Conservation (phyloP, 2,797 vertebrate genomes). For the Podarcis lilfordi region DNA sequence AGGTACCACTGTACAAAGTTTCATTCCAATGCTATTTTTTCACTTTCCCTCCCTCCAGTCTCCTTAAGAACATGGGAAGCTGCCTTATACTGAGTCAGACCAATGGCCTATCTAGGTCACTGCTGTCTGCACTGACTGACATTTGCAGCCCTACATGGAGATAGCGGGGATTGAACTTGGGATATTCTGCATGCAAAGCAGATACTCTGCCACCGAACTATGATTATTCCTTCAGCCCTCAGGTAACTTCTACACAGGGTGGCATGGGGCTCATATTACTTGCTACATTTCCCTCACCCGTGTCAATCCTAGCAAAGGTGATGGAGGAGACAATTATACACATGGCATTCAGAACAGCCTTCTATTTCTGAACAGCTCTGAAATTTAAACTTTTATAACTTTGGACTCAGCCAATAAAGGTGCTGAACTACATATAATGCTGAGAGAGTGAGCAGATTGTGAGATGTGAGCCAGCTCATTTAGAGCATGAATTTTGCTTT, state of each 20-base stretch:
- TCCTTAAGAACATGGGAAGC: background rate
- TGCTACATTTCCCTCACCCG: background rate
- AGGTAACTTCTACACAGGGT: background rate
- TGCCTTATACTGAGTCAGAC: no score
- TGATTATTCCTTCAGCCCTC: background rate
- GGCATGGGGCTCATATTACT: no score
- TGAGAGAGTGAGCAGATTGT: slow-evolving; percentile 4
- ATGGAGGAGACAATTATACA: background rate
- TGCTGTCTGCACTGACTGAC: no score
- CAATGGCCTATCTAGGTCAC: no score
- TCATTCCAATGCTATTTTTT: background rate
- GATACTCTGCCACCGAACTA: no score
- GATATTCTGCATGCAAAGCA: no score
- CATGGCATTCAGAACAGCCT: background rate
- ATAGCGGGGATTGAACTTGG: no score
- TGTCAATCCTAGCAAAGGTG: background rate
- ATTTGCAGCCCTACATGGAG: no score
- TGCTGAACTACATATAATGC: background rate
- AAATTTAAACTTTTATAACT: slow-evolving; percentile 46
- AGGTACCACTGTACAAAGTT: background rate
- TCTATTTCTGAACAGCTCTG: slow-evolving; percentile 32
- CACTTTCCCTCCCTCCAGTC: no score
- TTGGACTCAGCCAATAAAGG: background rate
- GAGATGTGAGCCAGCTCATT: slow-evolving; percentile 47
- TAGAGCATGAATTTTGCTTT: slow-evolving; percentile 55